These are phyloP conservation scores for Hesperia comma DNA, from an alignment of 2,888 invertebrate genomes.

Conservation along the genomic window DNA sequence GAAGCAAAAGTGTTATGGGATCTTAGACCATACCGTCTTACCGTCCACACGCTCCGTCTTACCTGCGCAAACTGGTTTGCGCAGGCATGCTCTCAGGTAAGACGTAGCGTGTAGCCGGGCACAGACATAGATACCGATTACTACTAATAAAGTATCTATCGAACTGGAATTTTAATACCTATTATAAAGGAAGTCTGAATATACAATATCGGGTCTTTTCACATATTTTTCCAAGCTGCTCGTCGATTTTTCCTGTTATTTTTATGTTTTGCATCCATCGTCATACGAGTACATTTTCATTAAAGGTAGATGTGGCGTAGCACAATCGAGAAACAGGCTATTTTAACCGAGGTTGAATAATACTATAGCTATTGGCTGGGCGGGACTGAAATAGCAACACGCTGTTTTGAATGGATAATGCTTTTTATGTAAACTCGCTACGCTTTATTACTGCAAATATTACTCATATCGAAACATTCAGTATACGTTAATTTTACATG, in stretches of 20 bases:
- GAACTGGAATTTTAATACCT: no score
- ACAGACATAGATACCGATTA: no score
- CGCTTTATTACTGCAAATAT: conserved; percentile 36
- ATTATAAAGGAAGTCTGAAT: no score
- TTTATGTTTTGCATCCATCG: not conserved
- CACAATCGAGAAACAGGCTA: conserved; percentile 59
- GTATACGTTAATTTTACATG: not conserved
- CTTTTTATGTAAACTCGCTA: conserved; percentile 48
- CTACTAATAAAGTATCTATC: no score
- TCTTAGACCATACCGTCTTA: no score
- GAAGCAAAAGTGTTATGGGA: no score
- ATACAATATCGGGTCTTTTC: no score
- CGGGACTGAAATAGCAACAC: conserved; percentile 61
- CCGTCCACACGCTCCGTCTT: no score
- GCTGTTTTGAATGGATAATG: conserved; percentile 53
- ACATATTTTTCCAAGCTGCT: no score
- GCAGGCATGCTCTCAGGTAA: no score
- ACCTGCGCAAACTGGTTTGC: no score
- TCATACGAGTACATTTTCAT: not conserved
- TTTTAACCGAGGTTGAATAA: conserved; percentile 68
- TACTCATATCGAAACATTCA: conserved; percentile 17
- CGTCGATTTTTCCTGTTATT: not conserved
- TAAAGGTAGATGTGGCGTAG: conserved; percentile 41
- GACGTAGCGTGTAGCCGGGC: no score
- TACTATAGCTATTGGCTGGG: conserved; percentile 63